These are phyloP conservation scores for Sigmodon hispidus DNA, from an alignment of 2,113 vertebrate genomes.

Conservation along the genomic window DNA sequence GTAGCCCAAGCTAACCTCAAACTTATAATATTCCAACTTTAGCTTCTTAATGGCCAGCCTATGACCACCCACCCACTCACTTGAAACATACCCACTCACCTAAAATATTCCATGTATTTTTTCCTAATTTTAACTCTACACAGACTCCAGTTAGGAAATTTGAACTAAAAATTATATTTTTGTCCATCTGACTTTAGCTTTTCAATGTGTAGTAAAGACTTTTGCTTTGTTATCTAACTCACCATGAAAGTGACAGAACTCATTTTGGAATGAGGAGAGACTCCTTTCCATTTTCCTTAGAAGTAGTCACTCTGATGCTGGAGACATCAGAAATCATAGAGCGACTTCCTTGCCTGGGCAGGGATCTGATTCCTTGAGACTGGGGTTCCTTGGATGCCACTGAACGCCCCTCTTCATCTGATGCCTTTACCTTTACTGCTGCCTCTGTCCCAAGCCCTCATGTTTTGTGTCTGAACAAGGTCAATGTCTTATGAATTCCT, in stretches of 20 bases:
- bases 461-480: neutral
- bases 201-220: neutral
- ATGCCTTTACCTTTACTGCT: too few relatives aligned
- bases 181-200: neutral
- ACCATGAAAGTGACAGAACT: neutral
- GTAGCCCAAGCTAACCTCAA: neutral
- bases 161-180: neutral
- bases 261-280: neutral
- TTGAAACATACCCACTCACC: neutral
- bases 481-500: neutral
- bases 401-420: neutral
- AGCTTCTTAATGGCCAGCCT: neutral
- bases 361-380: neutral
- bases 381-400: neutral
- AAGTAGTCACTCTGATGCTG: neutral
- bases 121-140: slow-evolving; percentile 23
- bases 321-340: neutral
- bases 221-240: neutral
- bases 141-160: neutral
- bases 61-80: too few relatives aligned
- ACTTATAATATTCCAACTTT: neutral
- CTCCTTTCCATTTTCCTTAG: neutral
- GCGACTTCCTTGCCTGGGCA: neutral
- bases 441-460: neutral
- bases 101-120: neutral